These are phyloP conservation scores for Ophion ventricosus DNA, from an alignment of 2,888 invertebrate species.

Conservation along the genomic window DNA sequence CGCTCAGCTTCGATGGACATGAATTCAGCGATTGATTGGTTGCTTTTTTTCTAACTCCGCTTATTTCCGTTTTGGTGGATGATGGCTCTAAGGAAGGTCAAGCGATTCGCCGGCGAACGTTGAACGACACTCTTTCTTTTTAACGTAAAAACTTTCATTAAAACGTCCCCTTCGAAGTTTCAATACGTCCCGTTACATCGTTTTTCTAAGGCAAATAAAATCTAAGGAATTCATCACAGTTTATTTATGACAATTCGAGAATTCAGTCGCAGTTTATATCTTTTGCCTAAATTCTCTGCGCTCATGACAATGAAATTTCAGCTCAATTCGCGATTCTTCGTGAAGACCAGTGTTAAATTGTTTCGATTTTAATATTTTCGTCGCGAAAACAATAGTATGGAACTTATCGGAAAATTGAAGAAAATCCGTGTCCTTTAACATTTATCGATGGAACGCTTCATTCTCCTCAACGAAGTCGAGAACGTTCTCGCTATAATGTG, in stretches of 20 bases:
- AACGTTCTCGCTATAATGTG: neutral
- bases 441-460: neutral
- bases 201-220: neutral
- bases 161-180: neutral
- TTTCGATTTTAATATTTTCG: neutral
- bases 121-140: neutral
- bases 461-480: neutral
- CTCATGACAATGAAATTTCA: neutral
- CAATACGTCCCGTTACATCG: too few species aligned
- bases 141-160: neutral
- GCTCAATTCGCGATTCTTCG: neutral
- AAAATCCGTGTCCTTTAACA: neutral
- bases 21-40: too few species aligned
- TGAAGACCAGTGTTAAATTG: too few species aligned
- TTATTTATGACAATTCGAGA: too few species aligned
- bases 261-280: too few species aligned
- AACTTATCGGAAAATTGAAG: too few species aligned
- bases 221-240: neutral
- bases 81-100: neutral
- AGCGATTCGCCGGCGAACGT: neutral
- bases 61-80: too few species aligned
- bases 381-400: too few species aligned
- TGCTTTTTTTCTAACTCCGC: too few species aligned
- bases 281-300: neutral
- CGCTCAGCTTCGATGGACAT: too few species aligned